phyloP scores from a whole-genome alignment of 2,113 vertebrate species.

The Xenopus borealis region DNA sequence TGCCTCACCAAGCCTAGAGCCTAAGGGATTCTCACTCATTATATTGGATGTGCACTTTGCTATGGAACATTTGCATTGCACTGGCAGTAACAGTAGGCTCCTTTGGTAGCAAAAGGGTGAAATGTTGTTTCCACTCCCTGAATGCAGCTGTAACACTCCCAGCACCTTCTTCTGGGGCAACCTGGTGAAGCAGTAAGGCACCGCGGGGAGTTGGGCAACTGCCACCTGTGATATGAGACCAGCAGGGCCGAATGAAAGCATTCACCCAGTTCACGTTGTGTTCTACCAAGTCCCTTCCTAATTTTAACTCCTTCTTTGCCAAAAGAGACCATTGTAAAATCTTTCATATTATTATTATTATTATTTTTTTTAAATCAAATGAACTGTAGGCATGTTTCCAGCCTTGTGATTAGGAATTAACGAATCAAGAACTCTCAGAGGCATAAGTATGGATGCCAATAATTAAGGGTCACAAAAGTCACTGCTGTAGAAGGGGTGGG shows the following conservation, averaged over 20 bases:
- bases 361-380: not conserved
- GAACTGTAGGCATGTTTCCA: not conserved
- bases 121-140: not conserved
- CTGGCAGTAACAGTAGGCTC: not conserved
- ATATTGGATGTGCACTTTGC: constrained; percentile 14
- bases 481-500: not conserved
- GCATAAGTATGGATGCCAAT: not conserved
- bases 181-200: constrained; percentile 7
- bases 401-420: not conserved
- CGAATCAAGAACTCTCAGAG: not conserved
- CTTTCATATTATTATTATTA: not conserved
- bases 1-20: too few relatives aligned
- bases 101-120: not conserved
- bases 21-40: not conserved
- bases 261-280: not conserved
- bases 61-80: not conserved
- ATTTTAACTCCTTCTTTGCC: not conserved
- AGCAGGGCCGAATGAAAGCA: not conserved
- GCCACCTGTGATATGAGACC: constrained; percentile 1
- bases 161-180: not conserved
- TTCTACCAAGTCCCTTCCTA: constrained; percentile 8
- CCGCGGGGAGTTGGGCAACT: not conserved
- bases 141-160: constrained; percentile 9
- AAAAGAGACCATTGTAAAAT: constrained; percentile 10
- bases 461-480: not conserved